Evolutionary conservation across 2,888 invertebrate genomes (phyloP).

Genomic region (Torymus texanus): DNA sequence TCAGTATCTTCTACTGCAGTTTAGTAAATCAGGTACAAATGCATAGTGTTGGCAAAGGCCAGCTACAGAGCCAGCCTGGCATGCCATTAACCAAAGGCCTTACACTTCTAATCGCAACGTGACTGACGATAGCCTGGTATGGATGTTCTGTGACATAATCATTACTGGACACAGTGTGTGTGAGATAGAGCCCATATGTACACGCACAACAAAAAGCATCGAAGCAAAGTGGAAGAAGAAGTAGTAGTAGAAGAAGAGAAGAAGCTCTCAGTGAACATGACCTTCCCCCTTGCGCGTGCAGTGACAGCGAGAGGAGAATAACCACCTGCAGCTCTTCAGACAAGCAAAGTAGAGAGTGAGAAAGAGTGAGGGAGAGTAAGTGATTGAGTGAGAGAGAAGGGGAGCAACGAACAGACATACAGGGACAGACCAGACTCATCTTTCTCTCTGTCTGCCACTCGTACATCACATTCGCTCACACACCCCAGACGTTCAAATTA

Average conservation of each 20-base stretch:
- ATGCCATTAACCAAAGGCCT: conserved; percentile 43
- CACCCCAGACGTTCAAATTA: conserved; percentile 40
- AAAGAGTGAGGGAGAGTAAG: conserved; percentile 25
- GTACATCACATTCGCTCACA: conserved; percentile 2
- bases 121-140: conserved; percentile 35
- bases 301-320: conserved; percentile 35
- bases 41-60: conserved; percentile 27
- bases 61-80: conserved; percentile 3
- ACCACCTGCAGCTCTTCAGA: conserved; percentile 51
- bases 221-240: conserved; percentile 33
- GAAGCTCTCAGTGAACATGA: conserved; percentile 48
- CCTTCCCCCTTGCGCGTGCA: conserved; percentile 42
- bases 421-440: not conserved
- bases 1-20: not conserved
- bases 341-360: conserved; percentile 28
- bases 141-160: conserved; percentile 41
- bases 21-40: conserved; percentile 21
- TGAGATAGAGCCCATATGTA: conserved; percentile 22
- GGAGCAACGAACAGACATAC: conserved; percentile 12
- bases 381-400: conserved; percentile 10
- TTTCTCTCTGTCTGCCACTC: not conserved
- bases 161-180: conserved; percentile 10
- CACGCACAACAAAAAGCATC: conserved; percentile 37
- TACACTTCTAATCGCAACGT: conserved; percentile 26
- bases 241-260: conserved; percentile 11